phyloP scores from a whole-genome alignment of 1,140 invertebrate genomes.

The Maniola jurtina region DNA sequence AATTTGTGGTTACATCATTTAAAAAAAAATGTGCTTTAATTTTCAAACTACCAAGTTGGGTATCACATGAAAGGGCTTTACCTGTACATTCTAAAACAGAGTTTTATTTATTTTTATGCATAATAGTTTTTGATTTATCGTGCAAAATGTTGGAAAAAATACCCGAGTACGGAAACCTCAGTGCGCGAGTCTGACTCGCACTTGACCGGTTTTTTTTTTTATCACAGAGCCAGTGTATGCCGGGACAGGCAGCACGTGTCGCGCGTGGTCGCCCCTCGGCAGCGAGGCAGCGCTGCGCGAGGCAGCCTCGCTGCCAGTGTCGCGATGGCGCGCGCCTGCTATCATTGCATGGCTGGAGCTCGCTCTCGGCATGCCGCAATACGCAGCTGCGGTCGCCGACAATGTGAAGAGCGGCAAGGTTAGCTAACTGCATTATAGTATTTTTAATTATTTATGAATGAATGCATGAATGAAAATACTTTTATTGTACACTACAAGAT shows the following conservation, averaged over 20 bases:
- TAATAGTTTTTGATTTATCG: no score
- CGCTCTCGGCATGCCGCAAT: conserved; percentile 95
- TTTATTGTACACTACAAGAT: neutral
- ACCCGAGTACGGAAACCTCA: no score
- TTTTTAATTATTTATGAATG: neutral
- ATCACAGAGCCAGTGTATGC: conserved; percentile 70
- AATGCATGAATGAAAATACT: neutral
- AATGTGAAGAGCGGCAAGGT: conserved; percentile 97
- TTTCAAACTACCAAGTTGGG: no score
- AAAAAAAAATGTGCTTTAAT: no score
- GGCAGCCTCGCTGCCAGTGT: conserved; percentile 92
- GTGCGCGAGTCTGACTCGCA: no score
- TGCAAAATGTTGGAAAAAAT: no score
- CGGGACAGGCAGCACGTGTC: conserved; percentile 62
- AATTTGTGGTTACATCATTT: no score
- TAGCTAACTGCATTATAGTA: conserved; percentile 32
- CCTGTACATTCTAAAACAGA: no score
- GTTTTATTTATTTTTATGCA: no score
- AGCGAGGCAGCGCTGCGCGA: conserved; percentile 86
- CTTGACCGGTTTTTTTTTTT: no score
- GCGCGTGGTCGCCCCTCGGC: conserved; percentile 86
- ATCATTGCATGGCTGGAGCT: conserved; percentile 96
- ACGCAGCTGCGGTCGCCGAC: conserved; percentile 92
- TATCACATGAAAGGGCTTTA: no score
- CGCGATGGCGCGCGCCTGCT: conserved; percentile 94